Conservation (phyloP, 2,797 vertebrate genomes). For the Echeneis naucrates region DNA sequence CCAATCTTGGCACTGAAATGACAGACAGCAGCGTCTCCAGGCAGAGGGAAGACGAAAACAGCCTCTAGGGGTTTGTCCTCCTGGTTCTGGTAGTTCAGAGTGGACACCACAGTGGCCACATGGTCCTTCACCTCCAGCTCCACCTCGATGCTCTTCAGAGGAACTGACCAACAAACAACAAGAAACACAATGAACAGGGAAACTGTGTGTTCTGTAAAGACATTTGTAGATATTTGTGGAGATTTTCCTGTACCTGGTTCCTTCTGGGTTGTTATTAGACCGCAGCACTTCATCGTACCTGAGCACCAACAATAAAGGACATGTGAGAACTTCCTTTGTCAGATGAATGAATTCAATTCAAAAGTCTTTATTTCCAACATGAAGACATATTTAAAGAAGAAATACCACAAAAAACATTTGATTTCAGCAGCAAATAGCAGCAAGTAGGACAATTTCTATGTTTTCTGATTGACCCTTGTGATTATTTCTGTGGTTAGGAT, state of each 20-base stretch:
- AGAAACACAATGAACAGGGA: neutral
- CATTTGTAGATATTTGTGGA: neutral
- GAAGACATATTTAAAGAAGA: too few species aligned
- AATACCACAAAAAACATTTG: too few species aligned
- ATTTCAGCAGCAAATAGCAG: too few species aligned
- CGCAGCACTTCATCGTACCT: conserved; percentile 7
- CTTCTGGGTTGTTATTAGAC: neutral
- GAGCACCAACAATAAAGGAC: neutral
- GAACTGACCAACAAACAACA: conserved; percentile 73
- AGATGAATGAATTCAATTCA: too few species aligned
- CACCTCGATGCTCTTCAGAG: conserved; percentile 86
- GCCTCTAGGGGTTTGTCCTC: conserved; percentile 84
- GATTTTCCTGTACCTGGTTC: conserved; percentile 2
- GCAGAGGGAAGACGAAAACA: conserved; percentile 88
- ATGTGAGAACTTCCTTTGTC: neutral
- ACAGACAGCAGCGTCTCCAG: conserved; percentile 87
- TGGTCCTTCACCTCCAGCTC: conserved; percentile 83
- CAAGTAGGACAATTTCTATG: too few species aligned
- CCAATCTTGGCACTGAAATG: conserved; percentile 87
- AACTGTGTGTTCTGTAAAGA: neutral
- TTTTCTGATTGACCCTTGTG: too few species aligned
- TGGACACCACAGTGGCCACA: conserved; percentile 85
- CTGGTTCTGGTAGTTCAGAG: conserved; percentile 86
- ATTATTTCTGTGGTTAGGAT: too few species aligned
- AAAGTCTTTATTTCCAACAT: too few species aligned